A percentile compares a stretch with the other conserved stretches of the same genome.
phyloP scores from a whole-genome alignment of 2,888 invertebrate species.

The Orthonevra nobilis region DNA sequence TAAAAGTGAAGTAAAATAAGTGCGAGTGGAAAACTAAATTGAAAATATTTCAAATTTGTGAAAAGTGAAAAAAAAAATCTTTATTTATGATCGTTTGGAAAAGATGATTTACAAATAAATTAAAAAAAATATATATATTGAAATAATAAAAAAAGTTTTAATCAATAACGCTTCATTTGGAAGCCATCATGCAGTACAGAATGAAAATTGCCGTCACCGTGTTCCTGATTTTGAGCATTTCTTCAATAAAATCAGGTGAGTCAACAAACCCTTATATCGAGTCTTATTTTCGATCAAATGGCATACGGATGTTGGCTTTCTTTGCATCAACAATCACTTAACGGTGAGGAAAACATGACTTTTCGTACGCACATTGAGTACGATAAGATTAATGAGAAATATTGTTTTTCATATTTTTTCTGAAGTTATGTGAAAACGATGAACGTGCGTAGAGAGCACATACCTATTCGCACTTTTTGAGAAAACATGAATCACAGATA shows the following conservation, averaged over 20 bases:
- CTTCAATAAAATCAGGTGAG: slow-evolving; percentile 58
- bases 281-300: neutral
- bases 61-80: neutral
- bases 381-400: too few species aligned
- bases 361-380: too few species aligned
- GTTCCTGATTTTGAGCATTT: slow-evolving; percentile 26
- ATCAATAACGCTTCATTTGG: neutral
- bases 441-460: too few species aligned
- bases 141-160: neutral
- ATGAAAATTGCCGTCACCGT: slow-evolving; percentile 29
- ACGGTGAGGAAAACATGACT: too few species aligned
- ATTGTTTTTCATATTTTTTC: too few species aligned
- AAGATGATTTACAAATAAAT: neutral
- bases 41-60: neutral
- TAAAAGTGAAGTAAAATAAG: too few species aligned
- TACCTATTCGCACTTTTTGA: too few species aligned
- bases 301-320: too few species aligned
- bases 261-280: neutral
- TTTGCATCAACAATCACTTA: too few species aligned
- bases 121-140: neutral
- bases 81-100: neutral
- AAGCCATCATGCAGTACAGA: slow-evolving; percentile 25
- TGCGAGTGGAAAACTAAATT: neutral
- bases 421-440: too few species aligned
- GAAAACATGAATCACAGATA: too few species aligned